Base-by-base conservation (phyloP, 2,113 vertebrate genomes). In the Phylloscopus trochiloides region DNA sequence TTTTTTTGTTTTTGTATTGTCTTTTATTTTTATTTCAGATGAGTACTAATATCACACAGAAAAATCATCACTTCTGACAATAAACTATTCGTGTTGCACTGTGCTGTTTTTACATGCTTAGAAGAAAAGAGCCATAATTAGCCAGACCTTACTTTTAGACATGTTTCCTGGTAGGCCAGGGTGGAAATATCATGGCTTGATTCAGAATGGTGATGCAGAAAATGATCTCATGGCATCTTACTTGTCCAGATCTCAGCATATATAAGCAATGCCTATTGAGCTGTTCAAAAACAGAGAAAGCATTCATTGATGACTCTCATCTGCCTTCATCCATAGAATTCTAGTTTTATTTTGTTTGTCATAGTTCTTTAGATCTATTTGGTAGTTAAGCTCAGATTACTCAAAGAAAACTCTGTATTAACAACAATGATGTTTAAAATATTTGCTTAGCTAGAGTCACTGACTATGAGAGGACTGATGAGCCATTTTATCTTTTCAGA, bases 41-140 rank as follows among this genome's bases (percentile, higher is more conserved):
- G 18, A 79, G 14, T 61, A 17, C 24, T 85, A 83, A 65, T 9
- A 85, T n/a, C 31, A 52, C 17, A 36, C 8, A n/a, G 54, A 29
- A 88, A 72, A 87, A 24, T 1, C 45, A 52, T 19, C 0, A 1
- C 28, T 85, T 90, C 67, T 63, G 32, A 48, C 62, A 90, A 84
- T 66, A 71, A 90, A 47, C 77, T 76, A 70, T 83, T 94, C 32
- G 1, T 96, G 91, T 96, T 71, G 93, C 85, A 76, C 34, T 68
- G 63, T 91, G 86, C 86, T 97, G 92, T 78, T 96, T 97, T 92
- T 95, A 96, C 3, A 0, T 59, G 91, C 81, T 91, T 48, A 93
- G 92, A 79, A 94, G 78, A 91, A 85, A 95, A 93, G 58, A 95
- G 42, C 48, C 52, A 29, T 93, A 94, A 97, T 97, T 96, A 96